Evolutionary conservation across 2,797 vertebrate genomes (phyloP).

Genomic region (Peromyscus eremicus): DNA sequence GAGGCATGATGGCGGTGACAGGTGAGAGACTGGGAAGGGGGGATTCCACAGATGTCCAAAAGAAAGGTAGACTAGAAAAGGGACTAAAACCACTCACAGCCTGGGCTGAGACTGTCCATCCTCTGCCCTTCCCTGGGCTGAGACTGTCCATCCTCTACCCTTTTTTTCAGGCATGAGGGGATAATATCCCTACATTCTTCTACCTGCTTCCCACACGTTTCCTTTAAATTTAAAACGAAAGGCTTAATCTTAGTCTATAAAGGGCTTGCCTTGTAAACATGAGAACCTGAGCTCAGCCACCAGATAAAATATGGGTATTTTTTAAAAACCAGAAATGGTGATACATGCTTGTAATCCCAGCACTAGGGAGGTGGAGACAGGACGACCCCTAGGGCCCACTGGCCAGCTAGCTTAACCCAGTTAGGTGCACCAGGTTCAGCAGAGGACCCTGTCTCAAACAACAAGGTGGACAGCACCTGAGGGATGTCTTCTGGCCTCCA

Average conservation of each 20-base stretch:
- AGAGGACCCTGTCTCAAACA: background rate
- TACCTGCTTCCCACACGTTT: background rate
- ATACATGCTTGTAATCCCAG: too few species aligned
- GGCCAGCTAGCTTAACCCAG: background rate
- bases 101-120: too few species aligned
- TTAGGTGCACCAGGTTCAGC: background rate
- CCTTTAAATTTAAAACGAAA: background rate
- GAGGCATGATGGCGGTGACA: background rate
- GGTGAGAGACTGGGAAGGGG: background rate
- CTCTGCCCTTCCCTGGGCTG: fast-evolving
- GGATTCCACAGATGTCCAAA: background rate
- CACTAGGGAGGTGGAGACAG: background rate
- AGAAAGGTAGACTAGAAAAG: slow-evolving; percentile 7
- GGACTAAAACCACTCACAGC: background rate
- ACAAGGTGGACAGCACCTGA: background rate
- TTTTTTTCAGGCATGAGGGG: background rate
- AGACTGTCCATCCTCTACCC: background rate
- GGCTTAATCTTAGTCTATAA: background rate
- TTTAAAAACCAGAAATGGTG: background rate
- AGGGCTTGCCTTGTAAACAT: background rate
- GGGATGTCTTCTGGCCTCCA: background rate
- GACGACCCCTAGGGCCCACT: background rate
- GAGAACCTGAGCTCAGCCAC: background rate
- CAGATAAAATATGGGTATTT: background rate
- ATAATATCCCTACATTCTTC: background rate